Base-by-base conservation (phyloP, 2,797 vertebrate species). In the Thamnophis elegans region DNA sequence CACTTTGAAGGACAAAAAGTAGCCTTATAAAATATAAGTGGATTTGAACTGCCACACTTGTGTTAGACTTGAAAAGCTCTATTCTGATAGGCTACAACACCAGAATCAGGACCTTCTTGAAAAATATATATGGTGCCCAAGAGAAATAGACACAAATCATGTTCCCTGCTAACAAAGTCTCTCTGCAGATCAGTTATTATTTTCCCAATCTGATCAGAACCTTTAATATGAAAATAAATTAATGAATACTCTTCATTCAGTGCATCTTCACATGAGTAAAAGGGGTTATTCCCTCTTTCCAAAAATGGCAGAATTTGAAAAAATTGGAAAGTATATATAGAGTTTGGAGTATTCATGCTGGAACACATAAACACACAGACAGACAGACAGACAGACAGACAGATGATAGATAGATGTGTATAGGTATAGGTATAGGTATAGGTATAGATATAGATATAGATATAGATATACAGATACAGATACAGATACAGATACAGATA, bases 21-120 rank as follows among this genome's bases (percentile, higher is more conserved):
- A 92, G 90, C 36, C 18, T 47, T 93, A 95, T 89, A 88, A 94
- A 42, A 94, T 2, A 1, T 58, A 22, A 18, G 28, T 87, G 92
- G 51, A 91, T 12, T 91, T 91, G 86, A 89, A 92, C 89, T 55
- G 89, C 90, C 86, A 88, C 47, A 91, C 91, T 89, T 90, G 12
- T 89, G 94, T 92, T 36, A 93, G 62, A 87, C 89, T 4, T 26
- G 22, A 78, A 73, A 95, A 90, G 0, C 1, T 88, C 28, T 78
- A 58, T 93, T 0, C 10, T 32, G 11, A 91, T 12, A 53, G 51
- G n/a, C 20, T 32, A 91, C 5, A 14, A 51, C 11, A 59, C 86
- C n/a, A 92, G 87, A 86, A 89, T 65, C 0, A 78, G 90, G 28
- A 1, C 2, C 42, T 86, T 4, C 12, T 36, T 88, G 55, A 9